Evolutionary conservation across 2,797 vertebrate genomes (phyloP).

Genomic region (Loris lydekkerianus): DNA sequence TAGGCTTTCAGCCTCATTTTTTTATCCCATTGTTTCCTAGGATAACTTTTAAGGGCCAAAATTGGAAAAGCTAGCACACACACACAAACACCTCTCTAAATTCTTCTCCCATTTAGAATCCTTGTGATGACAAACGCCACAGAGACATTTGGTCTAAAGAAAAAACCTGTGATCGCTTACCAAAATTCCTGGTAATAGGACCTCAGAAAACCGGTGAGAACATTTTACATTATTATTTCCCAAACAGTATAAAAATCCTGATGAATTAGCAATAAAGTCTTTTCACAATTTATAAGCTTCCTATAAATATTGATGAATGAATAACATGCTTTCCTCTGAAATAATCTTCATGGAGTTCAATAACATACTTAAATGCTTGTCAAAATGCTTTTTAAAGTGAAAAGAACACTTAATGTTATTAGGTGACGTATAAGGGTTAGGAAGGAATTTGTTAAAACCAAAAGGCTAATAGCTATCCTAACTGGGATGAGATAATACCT

Average conservation of each 20-base stretch:
- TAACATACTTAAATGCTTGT: neutral
- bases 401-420: neutral
- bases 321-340: neutral
- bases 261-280: neutral
- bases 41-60: neutral
- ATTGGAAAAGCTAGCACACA: neutral
- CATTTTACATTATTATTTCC: slow-evolving; percentile 67
- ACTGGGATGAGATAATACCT: no score
- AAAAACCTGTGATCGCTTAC: slow-evolving; percentile 98
- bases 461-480: no score
- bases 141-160: slow-evolving; percentile 99
- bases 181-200: slow-evolving; percentile 97
- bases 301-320: neutral
- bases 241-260: neutral
- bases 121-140: slow-evolving; percentile 98
- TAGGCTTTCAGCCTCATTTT: neutral
- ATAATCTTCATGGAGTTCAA: neutral
- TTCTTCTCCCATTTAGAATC: slow-evolving; percentile 90
- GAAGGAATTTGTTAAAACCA: no score
- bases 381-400: neutral
- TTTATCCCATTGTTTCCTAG: neutral
- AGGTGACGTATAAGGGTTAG: no score
- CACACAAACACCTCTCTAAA: neutral
- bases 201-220: slow-evolving; percentile 97
- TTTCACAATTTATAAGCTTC: neutral